phyloP scores from a whole-genome alignment of 2,797 vertebrate genomes.

The Amphiprion clarkii region DNA sequence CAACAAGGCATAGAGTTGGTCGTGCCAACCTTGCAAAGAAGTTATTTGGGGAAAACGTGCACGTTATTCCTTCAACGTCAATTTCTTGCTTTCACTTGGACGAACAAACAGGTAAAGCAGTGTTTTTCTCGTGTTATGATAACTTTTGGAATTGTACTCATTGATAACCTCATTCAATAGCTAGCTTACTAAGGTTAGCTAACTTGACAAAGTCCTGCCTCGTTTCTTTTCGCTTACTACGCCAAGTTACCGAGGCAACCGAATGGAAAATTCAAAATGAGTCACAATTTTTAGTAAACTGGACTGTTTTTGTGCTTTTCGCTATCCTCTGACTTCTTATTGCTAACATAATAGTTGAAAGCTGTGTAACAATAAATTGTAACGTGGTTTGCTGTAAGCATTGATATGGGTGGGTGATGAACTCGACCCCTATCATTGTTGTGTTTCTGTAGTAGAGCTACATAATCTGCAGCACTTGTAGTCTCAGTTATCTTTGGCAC shows the following conservation, averaged over 20 bases:
- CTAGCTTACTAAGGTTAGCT: conserved; percentile 75
- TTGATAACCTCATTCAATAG: conserved; percentile 46
- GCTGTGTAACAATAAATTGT: conserved; percentile 52
- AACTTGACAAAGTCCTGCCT: conserved; percentile 73
- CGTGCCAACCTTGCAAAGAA: conserved; percentile 46
- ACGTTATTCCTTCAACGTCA: conserved; percentile 41
- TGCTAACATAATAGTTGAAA: not conserved
- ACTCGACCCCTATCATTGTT: conserved; percentile 48
- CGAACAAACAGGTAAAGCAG: conserved; percentile 75
- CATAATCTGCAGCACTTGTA: not conserved
- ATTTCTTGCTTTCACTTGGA: conserved; percentile 69
- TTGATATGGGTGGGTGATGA: conserved; percentile 43
- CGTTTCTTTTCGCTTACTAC: conserved; percentile 45
- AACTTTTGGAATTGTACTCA: conserved; percentile 58
- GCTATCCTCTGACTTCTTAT: not conserved
- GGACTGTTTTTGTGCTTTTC: not conserved
- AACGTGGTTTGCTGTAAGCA: conserved; percentile 56
- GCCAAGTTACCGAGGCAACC: not conserved
- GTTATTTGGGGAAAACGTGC: conserved; percentile 63
- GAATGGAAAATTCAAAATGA: not conserved
- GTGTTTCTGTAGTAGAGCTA: conserved; percentile 23
- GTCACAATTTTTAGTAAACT: not conserved
- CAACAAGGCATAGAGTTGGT: conserved; percentile 70
- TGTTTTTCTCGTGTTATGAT: conserved; percentile 13
- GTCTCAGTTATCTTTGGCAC: not conserved